Evolutionary conservation across 92 coral and sea anemone genomes (phyloP), one percentile per base, ranked within the genome.

Genomic region (Micromussa lordhowensis): DNA sequence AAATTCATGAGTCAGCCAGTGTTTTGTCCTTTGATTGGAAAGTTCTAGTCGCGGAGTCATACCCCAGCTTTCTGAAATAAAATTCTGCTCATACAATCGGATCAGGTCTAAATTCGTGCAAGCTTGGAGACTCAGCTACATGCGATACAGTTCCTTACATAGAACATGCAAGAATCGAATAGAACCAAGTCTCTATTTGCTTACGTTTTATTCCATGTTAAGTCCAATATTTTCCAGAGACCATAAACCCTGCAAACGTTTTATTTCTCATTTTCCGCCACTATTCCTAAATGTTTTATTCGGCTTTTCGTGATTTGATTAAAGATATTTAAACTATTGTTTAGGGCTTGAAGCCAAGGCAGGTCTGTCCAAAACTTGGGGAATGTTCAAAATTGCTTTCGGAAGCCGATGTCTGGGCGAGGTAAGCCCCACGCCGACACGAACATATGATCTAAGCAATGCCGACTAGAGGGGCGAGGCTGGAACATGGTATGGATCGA

Each of bases 321-420:
- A 19, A 32, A 22, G 19, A 18, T 32, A 34, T 19, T 18, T 35
- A 73, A 51, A 77, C 9, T 48, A 51, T 49, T 77, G 28, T 77
- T n/a, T 5, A 78, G 82, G 38, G 64, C 68, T 53, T 8, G 17
- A 4, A 26, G 61, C 35, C 82, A 49, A 26, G n/a, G 64, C n/a
- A 31, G 51, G 22, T 10, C 29, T 30, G 35, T 28, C 36, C 82
- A 28, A n/a, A 78, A 13, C 24, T 78, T 64, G 5, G 66, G 22
- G 34, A 48, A 49, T 49, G 44, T 77, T 77, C 36, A 49, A 78
- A 78, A 49, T 49, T 78, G 82, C 82, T 78, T 49, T 78, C 82
- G 82, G 82, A 78, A 49, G 82, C 64, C 82, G 68, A 53, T 29
- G 78, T 38, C 78, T 19, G 82, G 64, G 64, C 34, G 64, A 49